A percentile compares a stretch with the other conserved stretches of the same genome.
phyloP scores from a whole-genome alignment of 1,140 invertebrate genomes.

The Formica selysi region DNA sequence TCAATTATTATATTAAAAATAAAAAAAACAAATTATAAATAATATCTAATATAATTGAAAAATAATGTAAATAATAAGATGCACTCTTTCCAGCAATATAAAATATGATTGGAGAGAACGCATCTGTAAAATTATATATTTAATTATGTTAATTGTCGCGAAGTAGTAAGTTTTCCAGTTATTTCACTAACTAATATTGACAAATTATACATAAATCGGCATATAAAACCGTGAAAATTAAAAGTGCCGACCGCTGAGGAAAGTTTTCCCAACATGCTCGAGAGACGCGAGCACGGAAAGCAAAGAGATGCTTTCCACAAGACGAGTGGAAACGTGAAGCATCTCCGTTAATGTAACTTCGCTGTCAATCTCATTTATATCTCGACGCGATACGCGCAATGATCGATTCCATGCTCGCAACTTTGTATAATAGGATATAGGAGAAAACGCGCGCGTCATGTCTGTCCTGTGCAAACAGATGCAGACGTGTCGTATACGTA shows the following conservation, averaged over 20 bases:
- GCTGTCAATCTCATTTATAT: constrained; percentile 3
- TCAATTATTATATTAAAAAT: constrained; percentile 3
- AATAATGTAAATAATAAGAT: no score
- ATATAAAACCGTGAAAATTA: constrained; percentile 29
- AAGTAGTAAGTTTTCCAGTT: not conserved
- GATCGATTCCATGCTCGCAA: not conserved
- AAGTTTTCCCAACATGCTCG: constrained; percentile 16
- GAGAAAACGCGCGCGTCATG: not conserved
- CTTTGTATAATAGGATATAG: not conserved
- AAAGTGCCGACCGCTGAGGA: not conserved
- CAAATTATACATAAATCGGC: not conserved
- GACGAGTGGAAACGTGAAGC: not conserved
- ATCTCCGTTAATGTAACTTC: constrained; percentile 7
- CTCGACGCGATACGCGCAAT: not conserved
- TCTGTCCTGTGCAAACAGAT: not conserved
- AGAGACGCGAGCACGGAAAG: not conserved
- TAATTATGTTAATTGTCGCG: not conserved
- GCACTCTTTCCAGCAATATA: not conserved
- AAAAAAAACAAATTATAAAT: no score
- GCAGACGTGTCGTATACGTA: constrained; percentile 1
- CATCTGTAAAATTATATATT: not conserved
- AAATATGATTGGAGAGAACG: not conserved
- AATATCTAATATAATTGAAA: no score
- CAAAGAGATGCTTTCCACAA: not conserved
- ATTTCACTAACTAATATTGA: not conserved